These are phyloP conservation scores for Turnix velox DNA, from an alignment of 2,113 vertebrate genomes.

Conservation along the genomic window DNA sequence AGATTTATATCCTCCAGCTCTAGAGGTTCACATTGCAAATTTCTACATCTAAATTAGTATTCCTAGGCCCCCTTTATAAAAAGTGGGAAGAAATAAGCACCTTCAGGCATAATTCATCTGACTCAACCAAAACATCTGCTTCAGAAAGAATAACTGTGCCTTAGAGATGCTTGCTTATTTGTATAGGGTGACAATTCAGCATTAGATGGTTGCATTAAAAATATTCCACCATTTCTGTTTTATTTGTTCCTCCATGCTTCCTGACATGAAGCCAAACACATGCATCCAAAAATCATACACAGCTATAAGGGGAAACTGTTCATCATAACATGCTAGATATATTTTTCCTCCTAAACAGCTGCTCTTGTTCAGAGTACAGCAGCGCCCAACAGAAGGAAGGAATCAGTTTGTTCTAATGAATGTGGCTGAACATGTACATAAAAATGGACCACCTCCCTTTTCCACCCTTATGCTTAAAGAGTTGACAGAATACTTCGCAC, in stretches of 20 bases:
- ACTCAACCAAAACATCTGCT: not conserved
- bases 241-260: not conserved
- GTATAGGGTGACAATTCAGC: not conserved
- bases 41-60: not conserved
- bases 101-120: not conserved
- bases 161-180: not conserved
- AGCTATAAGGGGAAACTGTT: not conserved
- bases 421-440: not conserved
- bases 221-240: not conserved
- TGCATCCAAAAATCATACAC: rapidly evolving
- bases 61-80: not conserved
- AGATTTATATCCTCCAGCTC: not conserved
- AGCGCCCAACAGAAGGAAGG: not conserved
- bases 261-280: not conserved
- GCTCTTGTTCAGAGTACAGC: not conserved
- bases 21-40: not conserved
- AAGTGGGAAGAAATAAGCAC: not conserved
- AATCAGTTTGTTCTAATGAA: not conserved
- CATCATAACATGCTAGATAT: not conserved
- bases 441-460: not conserved
- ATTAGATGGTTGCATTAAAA: not conserved
- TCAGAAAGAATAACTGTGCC: not conserved
- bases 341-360: not conserved
- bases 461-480: not conserved
- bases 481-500: not conserved